These are phyloP conservation scores for Gorsachius magnificus DNA, from an alignment of 2,797 vertebrate species.

Conservation along the genomic window DNA sequence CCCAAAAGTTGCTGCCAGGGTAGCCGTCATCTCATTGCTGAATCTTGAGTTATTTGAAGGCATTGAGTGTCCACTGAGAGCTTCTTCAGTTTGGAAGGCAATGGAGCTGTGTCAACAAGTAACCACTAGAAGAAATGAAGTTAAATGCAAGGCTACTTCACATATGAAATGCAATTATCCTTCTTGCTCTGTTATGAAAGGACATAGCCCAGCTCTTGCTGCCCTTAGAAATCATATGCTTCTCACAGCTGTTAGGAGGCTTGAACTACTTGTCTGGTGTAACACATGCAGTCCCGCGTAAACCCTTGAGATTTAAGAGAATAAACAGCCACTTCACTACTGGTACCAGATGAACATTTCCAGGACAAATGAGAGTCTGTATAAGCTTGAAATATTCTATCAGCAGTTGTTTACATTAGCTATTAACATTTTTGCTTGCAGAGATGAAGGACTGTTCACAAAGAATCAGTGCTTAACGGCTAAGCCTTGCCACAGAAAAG, in stretches of 20 bases:
- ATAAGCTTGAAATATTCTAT: not conserved
- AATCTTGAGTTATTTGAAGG: not conserved
- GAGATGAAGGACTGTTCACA: not conserved
- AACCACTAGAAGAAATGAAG: slow-evolving; percentile 9
- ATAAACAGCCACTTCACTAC: not conserved
- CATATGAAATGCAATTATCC: slow-evolving; percentile 10
- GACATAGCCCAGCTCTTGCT: not conserved
- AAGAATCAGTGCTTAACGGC: slow-evolving; percentile 8
- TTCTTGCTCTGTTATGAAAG: not conserved
- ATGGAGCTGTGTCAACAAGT: not conserved
- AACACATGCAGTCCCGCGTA: not conserved
- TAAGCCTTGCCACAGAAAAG: slow-evolving; percentile 39
- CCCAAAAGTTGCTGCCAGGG: not conserved
- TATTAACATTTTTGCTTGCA: slow-evolving; percentile 4
- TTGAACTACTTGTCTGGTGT: not conserved
- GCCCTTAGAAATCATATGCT: not conserved
- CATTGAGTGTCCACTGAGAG: not conserved
- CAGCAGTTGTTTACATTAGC: slow-evolving; percentile 36
- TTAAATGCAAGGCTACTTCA: not conserved
- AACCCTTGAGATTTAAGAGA: not conserved
- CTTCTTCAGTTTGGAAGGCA: not conserved
- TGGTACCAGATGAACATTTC: not conserved
- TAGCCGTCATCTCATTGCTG: not conserved
- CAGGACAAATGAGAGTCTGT: not conserved
- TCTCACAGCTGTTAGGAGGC: not conserved